These are phyloP conservation scores for Spermophilus dauricus DNA, from an alignment of 2,113 vertebrate species.

Conservation along the genomic window DNA sequence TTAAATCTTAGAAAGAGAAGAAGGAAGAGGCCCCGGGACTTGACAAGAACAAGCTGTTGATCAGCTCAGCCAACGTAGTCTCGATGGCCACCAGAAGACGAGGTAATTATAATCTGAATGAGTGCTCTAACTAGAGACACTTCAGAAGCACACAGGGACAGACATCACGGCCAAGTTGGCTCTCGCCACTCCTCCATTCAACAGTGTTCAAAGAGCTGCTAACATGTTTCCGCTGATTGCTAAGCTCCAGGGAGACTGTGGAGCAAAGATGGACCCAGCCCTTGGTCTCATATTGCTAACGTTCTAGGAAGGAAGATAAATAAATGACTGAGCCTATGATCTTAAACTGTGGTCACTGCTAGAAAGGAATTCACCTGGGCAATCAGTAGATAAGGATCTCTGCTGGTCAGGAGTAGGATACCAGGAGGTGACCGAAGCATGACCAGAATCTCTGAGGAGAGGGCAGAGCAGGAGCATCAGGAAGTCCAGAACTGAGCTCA, in stretches of 20 bases:
- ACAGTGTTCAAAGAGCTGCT: neutral
- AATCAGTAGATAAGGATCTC: neutral
- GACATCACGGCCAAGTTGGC: neutral
- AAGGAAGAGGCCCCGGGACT: neutral
- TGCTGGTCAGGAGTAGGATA: neutral
- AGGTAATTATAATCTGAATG: neutral
- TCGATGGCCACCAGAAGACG: neutral
- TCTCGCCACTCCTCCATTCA: neutral
- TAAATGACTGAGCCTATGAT: neutral
- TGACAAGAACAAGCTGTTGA: neutral
- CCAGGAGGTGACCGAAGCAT: neutral
- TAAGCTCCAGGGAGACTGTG: neutral
- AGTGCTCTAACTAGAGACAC: neutral
- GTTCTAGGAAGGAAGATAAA: neutral
- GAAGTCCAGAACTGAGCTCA: neutral
- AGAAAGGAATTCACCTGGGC: neutral
- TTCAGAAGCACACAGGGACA: neutral
- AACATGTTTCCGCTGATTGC: neutral
- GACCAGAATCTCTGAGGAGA: neutral
- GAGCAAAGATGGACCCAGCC: neutral
- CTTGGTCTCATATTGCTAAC: neutral
- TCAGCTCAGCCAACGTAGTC: neutral
- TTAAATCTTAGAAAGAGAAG: neutral
- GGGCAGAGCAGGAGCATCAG: neutral
- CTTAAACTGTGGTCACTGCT: neutral